Conservation (phyloP, 2,888 invertebrate species). For the Andrena dorsata region DNA sequence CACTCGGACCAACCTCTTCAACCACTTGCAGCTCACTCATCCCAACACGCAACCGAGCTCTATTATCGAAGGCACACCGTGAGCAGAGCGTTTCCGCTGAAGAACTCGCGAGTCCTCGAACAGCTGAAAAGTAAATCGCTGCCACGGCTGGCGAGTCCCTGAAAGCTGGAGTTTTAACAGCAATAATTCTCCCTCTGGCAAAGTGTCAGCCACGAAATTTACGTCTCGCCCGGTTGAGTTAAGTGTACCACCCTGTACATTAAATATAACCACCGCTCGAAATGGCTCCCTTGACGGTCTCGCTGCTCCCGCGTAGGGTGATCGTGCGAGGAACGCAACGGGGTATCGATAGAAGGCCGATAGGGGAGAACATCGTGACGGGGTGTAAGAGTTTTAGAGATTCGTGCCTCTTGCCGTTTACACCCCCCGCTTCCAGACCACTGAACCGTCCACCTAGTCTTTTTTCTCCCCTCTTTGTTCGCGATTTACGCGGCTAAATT, state of each 20-base stretch:
- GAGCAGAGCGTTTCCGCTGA: neutral
- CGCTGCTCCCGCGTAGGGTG: conserved; percentile 41
- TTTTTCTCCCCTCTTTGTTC: conserved; percentile 38
- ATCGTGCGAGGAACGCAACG: conserved; percentile 40
- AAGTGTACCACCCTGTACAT: conserved; percentile 33
- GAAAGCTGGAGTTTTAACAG: conserved; percentile 7
- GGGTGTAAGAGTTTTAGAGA: conserved; percentile 56
- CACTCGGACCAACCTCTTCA: neutral
- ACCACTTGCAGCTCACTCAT: neutral
- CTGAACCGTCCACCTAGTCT: conserved; percentile 58
- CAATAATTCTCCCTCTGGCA: neutral
- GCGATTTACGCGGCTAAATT: conserved; percentile 25
- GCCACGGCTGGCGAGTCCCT: neutral
- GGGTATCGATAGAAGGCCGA: conserved; percentile 53
- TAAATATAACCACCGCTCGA: conserved; percentile 35
- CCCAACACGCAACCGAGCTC: neutral
- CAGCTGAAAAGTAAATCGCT: neutral
- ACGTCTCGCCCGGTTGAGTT: conserved; percentile 17
- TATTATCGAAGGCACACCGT: neutral
- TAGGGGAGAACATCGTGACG: conserved; percentile 30
- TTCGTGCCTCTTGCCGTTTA: conserved; percentile 62
- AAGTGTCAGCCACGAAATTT: conserved; percentile 19
- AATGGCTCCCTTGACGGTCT: conserved; percentile 44
- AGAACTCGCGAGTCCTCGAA: neutral
- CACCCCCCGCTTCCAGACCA: conserved; percentile 59